Conservation (phyloP, 2,888 invertebrate species). For the Drosophila monieri region DNA sequence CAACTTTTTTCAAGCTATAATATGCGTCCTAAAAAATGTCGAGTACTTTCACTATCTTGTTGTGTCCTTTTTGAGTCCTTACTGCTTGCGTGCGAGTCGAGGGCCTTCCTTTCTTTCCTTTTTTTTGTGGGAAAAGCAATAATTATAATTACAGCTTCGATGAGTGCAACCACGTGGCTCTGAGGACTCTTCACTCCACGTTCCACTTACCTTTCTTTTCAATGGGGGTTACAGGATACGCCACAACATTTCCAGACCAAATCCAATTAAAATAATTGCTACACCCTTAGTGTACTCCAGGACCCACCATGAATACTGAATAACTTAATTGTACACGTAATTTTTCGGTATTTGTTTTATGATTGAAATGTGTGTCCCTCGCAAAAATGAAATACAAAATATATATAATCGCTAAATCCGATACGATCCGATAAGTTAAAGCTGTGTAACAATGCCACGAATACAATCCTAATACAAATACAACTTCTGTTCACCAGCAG, state of each 20-base stretch:
- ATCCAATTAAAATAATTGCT: slow-evolving; percentile 61
- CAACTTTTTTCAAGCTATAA: not conserved
- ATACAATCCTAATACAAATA: slow-evolving; percentile 59
- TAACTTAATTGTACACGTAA: slow-evolving; percentile 38
- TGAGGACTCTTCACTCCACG: slow-evolving; percentile 33
- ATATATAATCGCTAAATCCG: slow-evolving; percentile 38
- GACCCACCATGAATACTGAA: slow-evolving; percentile 42
- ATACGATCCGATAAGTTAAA: slow-evolving; percentile 39
- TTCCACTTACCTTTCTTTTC: not conserved
- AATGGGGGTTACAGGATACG: not conserved
- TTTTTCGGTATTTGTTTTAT: slow-evolving; percentile 81
- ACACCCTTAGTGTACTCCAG: slow-evolving; percentile 11
- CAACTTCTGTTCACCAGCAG: slow-evolving; percentile 77
- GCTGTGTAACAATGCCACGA: slow-evolving; percentile 46
- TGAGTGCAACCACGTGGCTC: slow-evolving; percentile 64
- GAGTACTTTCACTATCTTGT: slow-evolving; percentile 10
- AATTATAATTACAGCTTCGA: slow-evolving; percentile 68
- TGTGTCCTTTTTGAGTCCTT: slow-evolving; percentile 15
- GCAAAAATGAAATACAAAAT: slow-evolving; percentile 33
- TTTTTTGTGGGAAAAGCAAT: slow-evolving; percentile 44
- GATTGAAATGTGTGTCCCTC: slow-evolving; percentile 84
- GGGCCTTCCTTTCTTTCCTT: slow-evolving; percentile 21
- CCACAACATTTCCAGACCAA: slow-evolving; percentile 24
- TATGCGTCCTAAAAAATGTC: not conserved
- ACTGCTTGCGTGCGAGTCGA: slow-evolving; percentile 60